These are phyloP conservation scores for Drosophila teissieri DNA, from an alignment of 1,140 invertebrate species.

Conservation along the genomic window DNA sequence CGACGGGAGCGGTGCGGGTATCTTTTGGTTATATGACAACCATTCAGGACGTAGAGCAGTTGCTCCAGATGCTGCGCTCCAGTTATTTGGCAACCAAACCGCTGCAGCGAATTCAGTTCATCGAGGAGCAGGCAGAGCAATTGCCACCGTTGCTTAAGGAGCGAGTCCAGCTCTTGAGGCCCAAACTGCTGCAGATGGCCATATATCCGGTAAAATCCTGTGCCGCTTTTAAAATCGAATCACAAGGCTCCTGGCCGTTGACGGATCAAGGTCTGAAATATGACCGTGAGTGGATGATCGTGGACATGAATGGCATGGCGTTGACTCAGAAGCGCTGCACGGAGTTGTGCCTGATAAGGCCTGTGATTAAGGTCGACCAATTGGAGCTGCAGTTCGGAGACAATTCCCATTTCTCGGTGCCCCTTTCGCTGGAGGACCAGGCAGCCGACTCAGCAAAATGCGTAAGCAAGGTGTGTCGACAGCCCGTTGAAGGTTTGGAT, in stretches of 20 bases:
- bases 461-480: slow-evolving; percentile 93
- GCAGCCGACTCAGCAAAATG: slow-evolving; percentile 85
- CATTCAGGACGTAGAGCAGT: slow-evolving; percentile 88
- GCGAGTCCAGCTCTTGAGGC: slow-evolving; percentile 46
- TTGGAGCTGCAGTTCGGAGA: slow-evolving; percentile 87
- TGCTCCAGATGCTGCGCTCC: slow-evolving; percentile 90
- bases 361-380: slow-evolving; percentile 87
- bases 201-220: slow-evolving; percentile 98
- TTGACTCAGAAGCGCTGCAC: slow-evolving; percentile 95
- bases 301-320: slow-evolving; percentile 90
- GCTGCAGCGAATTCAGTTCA: slow-evolving; percentile 50
- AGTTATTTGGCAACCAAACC: slow-evolving; percentile 85
- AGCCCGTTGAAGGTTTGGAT: slow-evolving; percentile 91
- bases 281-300: slow-evolving; percentile 97
- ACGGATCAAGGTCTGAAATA: slow-evolving; percentile 91
- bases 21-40: slow-evolving; percentile 98
- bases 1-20: slow-evolving; percentile 95
- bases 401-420: slow-evolving; percentile 23
- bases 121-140: slow-evolving; percentile 44
- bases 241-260: slow-evolving; percentile 88
- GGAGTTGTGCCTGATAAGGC: slow-evolving; percentile 92
- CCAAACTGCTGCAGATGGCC: slow-evolving; percentile 88
- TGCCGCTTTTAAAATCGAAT: slow-evolving; percentile 89
- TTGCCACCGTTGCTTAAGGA: slow-evolving; percentile 59
- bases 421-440: slow-evolving; percentile 47